Evolutionary conservation across 2,888 invertebrate species (phyloP), one percentile per base, ranked within the genome.

Genomic region (Seira ritae): DNA sequence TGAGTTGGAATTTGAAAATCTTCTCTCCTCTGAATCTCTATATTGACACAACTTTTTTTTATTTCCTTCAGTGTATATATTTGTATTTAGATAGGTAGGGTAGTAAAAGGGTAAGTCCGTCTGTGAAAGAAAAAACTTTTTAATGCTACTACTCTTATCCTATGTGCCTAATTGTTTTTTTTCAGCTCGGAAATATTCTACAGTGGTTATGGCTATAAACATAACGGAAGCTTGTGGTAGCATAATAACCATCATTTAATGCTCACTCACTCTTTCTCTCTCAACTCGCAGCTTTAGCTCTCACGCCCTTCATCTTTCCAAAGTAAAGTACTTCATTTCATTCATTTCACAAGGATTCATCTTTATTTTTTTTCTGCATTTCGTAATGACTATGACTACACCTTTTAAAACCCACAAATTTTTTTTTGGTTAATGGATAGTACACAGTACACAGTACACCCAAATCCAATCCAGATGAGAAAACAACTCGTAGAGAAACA

Each of bases 331-430:
- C 62, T 62, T 62, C n/a, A 62, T 62, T n/a, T 42, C 12, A 42
- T 50, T 50, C 50, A 50, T 31, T 31, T 55, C 62, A 19, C 62
- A 10, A 62, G 62, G 15, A 15, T 62, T 31, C 31, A 31, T 31
- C 31, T 8, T 4, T 8, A 20, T 62, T 12, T 62, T 22, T 19
- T 8, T 31, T 62, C 10, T 8, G 62, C 20, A 22, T 62, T 62
- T 20, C 22, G 12, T 20, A 62, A 62, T 62, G 62, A 20, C 15
- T n/a, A n/a, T n/a, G n/a, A n/a, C n/a, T n/a, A n/a, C n/a, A 62
- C 62, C 22, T 62, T 62, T 62, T 62, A 62, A 62, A 62, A n/a
- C n/a, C 62, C 62, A 62, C 62, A 62, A n/a, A 62, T 62, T 62
- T 62, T 20, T 62, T n/a, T 62, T n/a, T 20, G 10, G 2, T 62